Percentiles rank a stretch among this genome's conserved stretches.
Evolutionary conservation across 2,113 vertebrate species (phyloP).

Genomic region (Morone chrysops): DNA sequence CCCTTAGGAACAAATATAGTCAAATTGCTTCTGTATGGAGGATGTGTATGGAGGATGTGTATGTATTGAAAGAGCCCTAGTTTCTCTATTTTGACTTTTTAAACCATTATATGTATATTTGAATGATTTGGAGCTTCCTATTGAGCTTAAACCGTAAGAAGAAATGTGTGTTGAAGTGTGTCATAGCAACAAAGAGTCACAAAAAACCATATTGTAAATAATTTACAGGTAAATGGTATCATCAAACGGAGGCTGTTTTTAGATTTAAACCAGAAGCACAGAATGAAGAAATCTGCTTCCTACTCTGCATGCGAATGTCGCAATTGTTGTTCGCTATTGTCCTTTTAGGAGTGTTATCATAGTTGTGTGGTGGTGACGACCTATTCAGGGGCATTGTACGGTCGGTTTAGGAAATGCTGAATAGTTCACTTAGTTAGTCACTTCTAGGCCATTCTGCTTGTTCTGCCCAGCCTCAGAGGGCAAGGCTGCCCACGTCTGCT

Average conservation of each 20-base stretch:
- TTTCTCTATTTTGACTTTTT: not conserved
- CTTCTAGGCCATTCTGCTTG: constrained; percentile 74
- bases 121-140: not conserved
- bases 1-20: not conserved
- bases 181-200: not conserved
- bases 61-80: not conserved
- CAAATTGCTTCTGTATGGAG: not conserved
- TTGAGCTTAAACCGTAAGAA: not conserved
- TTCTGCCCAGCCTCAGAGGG: constrained; percentile 56
- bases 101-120: not conserved
- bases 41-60: not conserved
- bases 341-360: constrained; percentile 51
- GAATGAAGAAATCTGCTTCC: constrained; percentile 5
- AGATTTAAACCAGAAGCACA: not conserved
- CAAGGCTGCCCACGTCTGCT: constrained; percentile 37
- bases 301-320: constrained; percentile 3
- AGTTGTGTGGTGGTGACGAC: constrained; percentile 41
- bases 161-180: not conserved
- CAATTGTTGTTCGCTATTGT: constrained; percentile 37
- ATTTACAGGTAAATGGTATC: not conserved
- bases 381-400: constrained; percentile 58
- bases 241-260: not conserved
- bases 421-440: constrained; percentile 58
- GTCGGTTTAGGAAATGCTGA: constrained; percentile 70
- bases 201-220: not conserved